Evolutionary conservation across 2,888 invertebrate species (phyloP).

Genomic region (Dichetophora obliterata): DNA sequence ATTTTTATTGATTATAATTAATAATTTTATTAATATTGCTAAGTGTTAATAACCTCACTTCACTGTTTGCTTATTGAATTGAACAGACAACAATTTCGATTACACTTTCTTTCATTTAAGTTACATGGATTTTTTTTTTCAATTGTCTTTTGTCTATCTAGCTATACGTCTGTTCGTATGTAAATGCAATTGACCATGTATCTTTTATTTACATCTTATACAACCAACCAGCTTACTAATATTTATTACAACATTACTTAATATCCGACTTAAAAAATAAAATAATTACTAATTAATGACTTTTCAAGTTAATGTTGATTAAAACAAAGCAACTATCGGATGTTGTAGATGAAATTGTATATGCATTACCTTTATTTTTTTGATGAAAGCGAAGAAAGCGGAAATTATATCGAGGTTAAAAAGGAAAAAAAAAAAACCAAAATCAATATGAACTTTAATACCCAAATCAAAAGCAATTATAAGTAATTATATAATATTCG

Average conservation of each 20-base stretch:
- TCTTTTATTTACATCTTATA: no score
- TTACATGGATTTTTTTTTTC: not conserved
- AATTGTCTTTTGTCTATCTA: not conserved
- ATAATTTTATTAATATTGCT: no score
- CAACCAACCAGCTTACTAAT: no score
- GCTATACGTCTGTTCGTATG: no score
- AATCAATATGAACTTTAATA: constrained; percentile 2
- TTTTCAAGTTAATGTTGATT: not conserved
- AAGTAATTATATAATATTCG: not conserved
- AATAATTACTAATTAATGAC: constrained; percentile 5
- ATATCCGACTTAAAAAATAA: not conserved
- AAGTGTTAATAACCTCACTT: no score
- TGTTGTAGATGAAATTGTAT: not conserved
- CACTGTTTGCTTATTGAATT: no score
- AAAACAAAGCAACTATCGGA: no score
- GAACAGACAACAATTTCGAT: not conserved
- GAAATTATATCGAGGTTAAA: constrained; percentile 4
- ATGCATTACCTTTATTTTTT: not conserved
- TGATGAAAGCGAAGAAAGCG: not conserved
- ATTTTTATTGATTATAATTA: no score
- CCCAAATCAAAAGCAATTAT: no score
- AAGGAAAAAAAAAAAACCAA: not conserved
- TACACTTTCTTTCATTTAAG: not conserved
- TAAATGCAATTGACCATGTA: no score
- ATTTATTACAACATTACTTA: constrained; percentile 42